Conservation (phyloP, 2,113 vertebrate genomes). For the Capreolus pygargus region DNA sequence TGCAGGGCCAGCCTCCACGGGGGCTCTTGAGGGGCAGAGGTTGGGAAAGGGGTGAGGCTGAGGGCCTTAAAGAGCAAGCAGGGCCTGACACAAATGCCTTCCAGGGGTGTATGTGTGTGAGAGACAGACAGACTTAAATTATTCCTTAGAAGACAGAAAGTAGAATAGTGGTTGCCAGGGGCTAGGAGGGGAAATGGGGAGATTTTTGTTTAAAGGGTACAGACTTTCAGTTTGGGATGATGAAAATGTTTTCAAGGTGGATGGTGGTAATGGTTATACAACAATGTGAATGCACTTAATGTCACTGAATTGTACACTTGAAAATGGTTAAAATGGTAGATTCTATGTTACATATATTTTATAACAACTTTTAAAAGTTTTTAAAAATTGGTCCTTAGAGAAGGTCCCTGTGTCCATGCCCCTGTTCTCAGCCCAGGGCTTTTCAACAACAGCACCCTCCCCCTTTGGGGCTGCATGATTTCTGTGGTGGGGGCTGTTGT, state of each 20-base stretch:
- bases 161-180: neutral
- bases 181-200: accelerated
- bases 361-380: neutral
- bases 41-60: neutral
- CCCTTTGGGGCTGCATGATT: neutral
- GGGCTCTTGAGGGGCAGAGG: neutral
- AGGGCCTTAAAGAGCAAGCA: neutral
- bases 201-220: neutral
- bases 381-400: neutral
- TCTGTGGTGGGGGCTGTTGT: neutral
- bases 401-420: neutral
- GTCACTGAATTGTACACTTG: too few relatives aligned
- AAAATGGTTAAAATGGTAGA: neutral
- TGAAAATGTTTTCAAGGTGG: neutral
- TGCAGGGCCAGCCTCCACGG: neutral
- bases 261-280: neutral
- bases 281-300: neutral
- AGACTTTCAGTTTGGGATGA: neutral
- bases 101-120: neutral
- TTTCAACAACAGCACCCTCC: neutral
- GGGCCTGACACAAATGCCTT: neutral
- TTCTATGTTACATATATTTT: neutral
- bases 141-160: neutral
- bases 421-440: neutral
- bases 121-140: neutral